phyloP scores from a whole-genome alignment of 2,888 invertebrate genomes.

The Melolontha melolontha region DNA sequence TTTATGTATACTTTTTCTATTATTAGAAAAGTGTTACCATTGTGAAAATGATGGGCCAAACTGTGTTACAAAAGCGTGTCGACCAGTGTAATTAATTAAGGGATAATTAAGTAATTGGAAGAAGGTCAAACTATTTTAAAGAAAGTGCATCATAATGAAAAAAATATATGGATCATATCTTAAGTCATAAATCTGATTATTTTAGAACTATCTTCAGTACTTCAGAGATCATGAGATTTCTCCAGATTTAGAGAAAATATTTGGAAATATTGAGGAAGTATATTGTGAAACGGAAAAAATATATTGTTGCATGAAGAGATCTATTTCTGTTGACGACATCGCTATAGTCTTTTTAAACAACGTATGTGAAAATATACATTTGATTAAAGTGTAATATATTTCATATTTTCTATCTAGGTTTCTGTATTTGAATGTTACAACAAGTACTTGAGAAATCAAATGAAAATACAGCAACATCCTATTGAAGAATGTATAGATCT shows the following conservation, averaged over 20 bases:
- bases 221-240: background rate
- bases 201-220: constrained; percentile 22
- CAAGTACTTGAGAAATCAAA: constrained; percentile 1
- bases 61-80: no score
- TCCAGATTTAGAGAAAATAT: constrained; percentile 47
- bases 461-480: background rate
- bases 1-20: no score
- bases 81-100: no score
- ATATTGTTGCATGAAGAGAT: constrained; percentile 51
- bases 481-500: no score
- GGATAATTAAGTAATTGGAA: no score
- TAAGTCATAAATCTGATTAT: background rate
- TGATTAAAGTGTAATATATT: no score
- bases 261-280: constrained; percentile 57
- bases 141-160: no score
- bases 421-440: background rate
- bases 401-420: no score
- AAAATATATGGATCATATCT: no score
- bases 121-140: no score
- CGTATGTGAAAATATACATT: constrained; percentile 50
- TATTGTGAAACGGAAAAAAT: constrained; percentile 53
- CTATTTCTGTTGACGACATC: constrained; percentile 51
- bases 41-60: no score
- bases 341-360: constrained; percentile 54
- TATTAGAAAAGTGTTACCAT: no score